Percentiles rank a stretch among this genome's conserved stretches.
phyloP scores from a whole-genome alignment of 2,888 invertebrate genomes.

The Macrophya alboannulata region DNA sequence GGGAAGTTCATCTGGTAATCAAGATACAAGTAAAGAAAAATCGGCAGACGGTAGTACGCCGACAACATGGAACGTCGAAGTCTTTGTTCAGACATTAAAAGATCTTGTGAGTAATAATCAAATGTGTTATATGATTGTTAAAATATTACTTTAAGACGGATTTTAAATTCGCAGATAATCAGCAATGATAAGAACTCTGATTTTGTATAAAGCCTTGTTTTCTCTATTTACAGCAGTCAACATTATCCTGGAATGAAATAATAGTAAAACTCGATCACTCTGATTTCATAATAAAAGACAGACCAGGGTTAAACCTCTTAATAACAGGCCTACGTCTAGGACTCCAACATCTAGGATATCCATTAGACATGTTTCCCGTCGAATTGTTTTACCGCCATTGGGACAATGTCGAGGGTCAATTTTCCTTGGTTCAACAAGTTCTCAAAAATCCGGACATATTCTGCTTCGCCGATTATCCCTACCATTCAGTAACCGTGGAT shows the following conservation, averaged over 20 bases:
- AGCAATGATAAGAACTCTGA: neutral
- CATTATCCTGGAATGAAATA: slow-evolving; percentile 96
- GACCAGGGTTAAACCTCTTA: slow-evolving; percentile 91
- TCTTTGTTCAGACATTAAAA: slow-evolving; percentile 95
- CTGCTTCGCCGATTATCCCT: slow-evolving; percentile 96
- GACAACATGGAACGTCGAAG: slow-evolving; percentile 95
- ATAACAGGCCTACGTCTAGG: slow-evolving; percentile 92
- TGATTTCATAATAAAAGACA: slow-evolving; percentile 94
- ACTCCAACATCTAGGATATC: slow-evolving; percentile 88
- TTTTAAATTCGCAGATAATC: neutral
- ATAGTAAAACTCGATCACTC: slow-evolving; percentile 95
- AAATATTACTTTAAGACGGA: neutral
- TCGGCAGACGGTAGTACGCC: slow-evolving; percentile 74
- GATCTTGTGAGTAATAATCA: slow-evolving; percentile 85
- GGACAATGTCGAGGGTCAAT: slow-evolving; percentile 96
- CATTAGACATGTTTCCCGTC: slow-evolving; percentile 90
- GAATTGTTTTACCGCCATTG: slow-evolving; percentile 95
- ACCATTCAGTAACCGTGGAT: slow-evolving; percentile 92
- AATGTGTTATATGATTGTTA: neutral
- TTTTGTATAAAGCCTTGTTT: slow-evolving; percentile 52
- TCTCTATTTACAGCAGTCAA: slow-evolving; percentile 81
- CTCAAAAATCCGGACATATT: slow-evolving; percentile 96
- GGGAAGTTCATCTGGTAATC: slow-evolving; percentile 81
- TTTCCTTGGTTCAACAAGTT: slow-evolving; percentile 93
- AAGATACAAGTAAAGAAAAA: slow-evolving; percentile 80